Conservation (phyloP, 2,888 invertebrate species). For the Hirudinaria manillensis region DNA sequence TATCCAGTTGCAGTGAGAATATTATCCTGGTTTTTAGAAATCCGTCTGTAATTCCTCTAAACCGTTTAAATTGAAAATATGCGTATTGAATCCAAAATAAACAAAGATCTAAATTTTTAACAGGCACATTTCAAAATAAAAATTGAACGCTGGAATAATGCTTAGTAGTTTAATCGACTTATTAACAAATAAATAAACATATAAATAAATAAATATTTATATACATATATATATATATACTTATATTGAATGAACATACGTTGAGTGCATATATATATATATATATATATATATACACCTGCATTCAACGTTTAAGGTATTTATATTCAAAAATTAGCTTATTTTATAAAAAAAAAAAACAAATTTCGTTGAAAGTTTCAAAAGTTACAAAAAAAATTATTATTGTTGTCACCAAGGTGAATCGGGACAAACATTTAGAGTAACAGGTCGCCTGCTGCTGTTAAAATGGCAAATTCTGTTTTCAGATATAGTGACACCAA, state of each 20-base stretch:
- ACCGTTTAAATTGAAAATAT: too few relatives aligned
- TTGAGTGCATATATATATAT: background rate
- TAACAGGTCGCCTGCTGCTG: too few relatives aligned
- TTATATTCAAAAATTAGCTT: too few relatives aligned
- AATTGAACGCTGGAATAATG: too few relatives aligned
- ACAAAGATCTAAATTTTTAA: too few relatives aligned
- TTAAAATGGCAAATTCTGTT: constrained; percentile 15
- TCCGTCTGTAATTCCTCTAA: too few relatives aligned
- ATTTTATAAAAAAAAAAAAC: background rate
- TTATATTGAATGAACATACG: background rate
- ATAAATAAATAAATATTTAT: background rate
- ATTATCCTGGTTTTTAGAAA: too few relatives aligned
- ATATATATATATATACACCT: too few relatives aligned
- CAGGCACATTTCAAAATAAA: too few relatives aligned
- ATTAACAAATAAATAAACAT: background rate
- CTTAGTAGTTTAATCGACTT: background rate
- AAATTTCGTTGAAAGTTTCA: background rate
- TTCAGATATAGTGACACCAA: background rate
- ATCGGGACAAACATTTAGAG: background rate
- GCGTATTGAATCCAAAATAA: too few relatives aligned
- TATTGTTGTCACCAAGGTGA: background rate
- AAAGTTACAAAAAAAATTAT: background rate
- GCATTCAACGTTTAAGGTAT: background rate
- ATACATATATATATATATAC: constrained; percentile 1
- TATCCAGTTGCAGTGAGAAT: too few relatives aligned